Base-by-base conservation (phyloP, 2,888 invertebrate species). In the Odiellus spinosus region DNA sequence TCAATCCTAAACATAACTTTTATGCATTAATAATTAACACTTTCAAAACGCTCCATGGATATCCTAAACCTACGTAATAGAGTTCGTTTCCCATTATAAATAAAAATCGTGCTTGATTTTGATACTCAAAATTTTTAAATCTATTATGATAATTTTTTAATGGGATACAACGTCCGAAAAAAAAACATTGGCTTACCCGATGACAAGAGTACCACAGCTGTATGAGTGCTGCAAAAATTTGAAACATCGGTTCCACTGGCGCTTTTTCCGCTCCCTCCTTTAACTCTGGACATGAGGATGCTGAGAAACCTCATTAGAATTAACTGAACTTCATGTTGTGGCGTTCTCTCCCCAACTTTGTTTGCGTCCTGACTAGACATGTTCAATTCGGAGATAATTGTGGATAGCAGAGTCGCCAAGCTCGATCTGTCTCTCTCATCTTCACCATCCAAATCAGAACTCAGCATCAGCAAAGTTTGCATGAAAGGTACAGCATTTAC, bases 221-320 rank as follows among this genome's bases (percentile, higher is more conserved):
- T 48, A 32, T 47, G 42, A 45, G 47, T 48, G 26, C 50, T 52
- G 39, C 52, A 52, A 15, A 50, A 52, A 18, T 50, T 42, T 11
- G 50, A 50, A 11, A 50, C 43, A 20, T 52, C 52, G 38, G 38
- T 38, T 26, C 5, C 26, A 26, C 26, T 26, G 5, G 26, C 26
- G 26, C 26, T 26, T 26, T 26, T 26, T 8, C 26, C 26, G 26
- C 26, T 18, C 18, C 48, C 40, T n/a, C 49, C 52, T 66, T 81
- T 82, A 61, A 77, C 78, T 3, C 82, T 73, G 0, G 81, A 80
- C 80, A 82, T 80, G 41, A 82, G 67, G 3, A 82, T 70, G 74
- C 88, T 87, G 41, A 93, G 72, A 26, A 93, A 72, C 48, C 90
- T 74, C 74, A 93, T 80, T 49, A 88, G 76, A 32, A 91, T 79